A percentile compares a stretch with the other conserved stretches of the same genome.
phyloP scores from a whole-genome alignment of 2,113 vertebrate genomes.

The Uria aalge region DNA sequence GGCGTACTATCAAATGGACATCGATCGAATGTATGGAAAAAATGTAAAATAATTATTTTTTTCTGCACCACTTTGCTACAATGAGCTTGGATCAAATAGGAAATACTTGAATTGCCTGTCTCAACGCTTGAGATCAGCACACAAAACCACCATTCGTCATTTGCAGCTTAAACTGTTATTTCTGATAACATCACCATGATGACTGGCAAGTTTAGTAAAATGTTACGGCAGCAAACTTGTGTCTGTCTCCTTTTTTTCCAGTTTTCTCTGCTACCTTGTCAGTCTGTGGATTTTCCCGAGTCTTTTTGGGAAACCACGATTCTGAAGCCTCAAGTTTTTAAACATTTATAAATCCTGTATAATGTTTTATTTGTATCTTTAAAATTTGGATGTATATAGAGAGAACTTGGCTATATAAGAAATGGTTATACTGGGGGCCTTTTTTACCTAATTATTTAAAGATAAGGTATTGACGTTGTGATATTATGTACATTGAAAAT shows the following conservation, averaged over 20 bases:
- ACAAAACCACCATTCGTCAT: constrained; percentile 46
- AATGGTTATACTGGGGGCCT: constrained; percentile 72
- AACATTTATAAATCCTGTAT: constrained; percentile 81
- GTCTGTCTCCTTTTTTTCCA: constrained; percentile 71
- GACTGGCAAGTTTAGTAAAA: constrained; percentile 74
- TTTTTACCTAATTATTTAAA: constrained; percentile 80
- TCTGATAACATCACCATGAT: constrained; percentile 35
- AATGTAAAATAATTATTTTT: constrained; percentile 65
- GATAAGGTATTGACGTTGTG: constrained; percentile 69
- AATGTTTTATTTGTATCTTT: constrained; percentile 81
- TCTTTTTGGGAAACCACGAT: constrained; percentile 60
- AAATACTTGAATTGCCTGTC: constrained; percentile 79
- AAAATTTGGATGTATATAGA: constrained; percentile 78
- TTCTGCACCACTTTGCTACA: background rate
- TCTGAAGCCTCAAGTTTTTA: constrained; percentile 81
- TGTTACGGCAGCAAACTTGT: constrained; percentile 68
- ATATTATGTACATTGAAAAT: constrained; percentile 72
- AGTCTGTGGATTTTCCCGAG: constrained; percentile 55
- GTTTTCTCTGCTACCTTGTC: constrained; percentile 60
- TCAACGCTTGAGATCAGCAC: constrained; percentile 67
- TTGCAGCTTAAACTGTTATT: constrained; percentile 57
- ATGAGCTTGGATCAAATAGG: constrained; percentile 76
- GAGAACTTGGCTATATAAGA: constrained; percentile 75
- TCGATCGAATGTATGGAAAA: constrained; percentile 90
- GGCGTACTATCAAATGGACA: constrained; percentile 86